Conservation (phyloP, 2,113 vertebrate genomes). For the Macrotis lagotis region DNA sequence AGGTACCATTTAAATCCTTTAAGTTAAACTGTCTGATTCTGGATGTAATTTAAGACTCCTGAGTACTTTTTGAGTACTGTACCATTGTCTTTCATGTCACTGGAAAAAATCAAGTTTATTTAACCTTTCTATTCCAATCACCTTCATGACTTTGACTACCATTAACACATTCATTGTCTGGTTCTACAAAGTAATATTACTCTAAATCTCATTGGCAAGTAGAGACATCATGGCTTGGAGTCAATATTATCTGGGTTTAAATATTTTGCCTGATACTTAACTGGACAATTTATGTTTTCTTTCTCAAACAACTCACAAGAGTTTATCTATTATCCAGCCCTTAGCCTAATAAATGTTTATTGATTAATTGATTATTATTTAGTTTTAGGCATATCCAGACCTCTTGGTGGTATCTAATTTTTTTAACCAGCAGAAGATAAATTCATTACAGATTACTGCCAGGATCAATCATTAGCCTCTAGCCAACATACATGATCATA, state of each 20-base stretch:
- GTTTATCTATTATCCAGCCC: background rate
- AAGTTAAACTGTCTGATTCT: background rate
- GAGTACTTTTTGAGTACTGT: background rate
- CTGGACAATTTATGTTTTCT: background rate
- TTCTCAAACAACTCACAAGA: background rate
- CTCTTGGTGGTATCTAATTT: background rate
- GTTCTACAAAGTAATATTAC: slow-evolving; percentile 14
- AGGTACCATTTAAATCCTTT: background rate
- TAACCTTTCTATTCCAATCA: slow-evolving; percentile 36
- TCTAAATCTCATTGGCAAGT: background rate
- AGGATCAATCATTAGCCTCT: background rate
- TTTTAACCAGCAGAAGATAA: background rate
- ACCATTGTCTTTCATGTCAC: slow-evolving; percentile 40
- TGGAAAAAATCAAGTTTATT: slow-evolving; percentile 12
- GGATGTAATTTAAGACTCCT: background rate
- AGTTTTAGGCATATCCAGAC: background rate
- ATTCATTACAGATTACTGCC: background rate
- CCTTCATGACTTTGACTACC: slow-evolving; percentile 3
- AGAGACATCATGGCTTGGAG: background rate
- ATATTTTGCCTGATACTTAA: background rate
- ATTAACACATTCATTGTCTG: slow-evolving; percentile 40
- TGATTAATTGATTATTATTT: background rate
- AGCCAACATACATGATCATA: background rate
- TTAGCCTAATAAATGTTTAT: background rate
- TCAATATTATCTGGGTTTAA: background rate